Percentiles rank a stretch among this genome's conserved stretches.
These are phyloP conservation scores for Ceyx melanurus DNA, from an alignment of 2,113 vertebrate genomes.

Conservation along the genomic window DNA sequence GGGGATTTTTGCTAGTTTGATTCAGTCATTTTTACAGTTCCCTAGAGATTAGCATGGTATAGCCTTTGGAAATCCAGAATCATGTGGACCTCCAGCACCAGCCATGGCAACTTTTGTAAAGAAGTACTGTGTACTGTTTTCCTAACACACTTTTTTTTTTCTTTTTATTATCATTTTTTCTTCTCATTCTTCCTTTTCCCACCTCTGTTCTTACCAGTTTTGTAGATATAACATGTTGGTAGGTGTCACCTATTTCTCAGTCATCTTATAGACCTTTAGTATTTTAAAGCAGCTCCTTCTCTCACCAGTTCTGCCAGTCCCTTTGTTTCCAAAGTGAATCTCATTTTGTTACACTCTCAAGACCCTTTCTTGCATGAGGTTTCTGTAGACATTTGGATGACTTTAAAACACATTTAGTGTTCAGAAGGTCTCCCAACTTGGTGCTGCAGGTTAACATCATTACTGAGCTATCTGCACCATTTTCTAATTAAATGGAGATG, in stretches of 20 bases:
- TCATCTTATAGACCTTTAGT: neutral
- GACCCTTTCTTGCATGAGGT: neutral
- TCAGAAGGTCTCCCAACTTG: neutral
- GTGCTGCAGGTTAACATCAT: neutral
- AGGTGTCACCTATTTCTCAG: neutral
- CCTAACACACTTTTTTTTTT: neutral
- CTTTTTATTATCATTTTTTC: neutral
- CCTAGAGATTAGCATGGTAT: neutral
- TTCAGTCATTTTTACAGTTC: neutral
- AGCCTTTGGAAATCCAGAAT: neutral
- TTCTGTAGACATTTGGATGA: neutral
- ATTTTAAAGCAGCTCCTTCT: neutral
- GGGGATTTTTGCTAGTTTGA: neutral
- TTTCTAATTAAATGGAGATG: neutral
- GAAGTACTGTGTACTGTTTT: neutral
- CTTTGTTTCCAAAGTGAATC: neutral
- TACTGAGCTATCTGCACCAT: neutral
- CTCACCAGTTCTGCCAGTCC: accelerated
- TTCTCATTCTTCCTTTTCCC: neutral
- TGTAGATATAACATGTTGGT: neutral
- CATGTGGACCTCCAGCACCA: neutral
- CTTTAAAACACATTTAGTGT: neutral
- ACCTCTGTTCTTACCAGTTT: neutral
- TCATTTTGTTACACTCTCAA: neutral
- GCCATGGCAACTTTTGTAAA: neutral